Percentiles rank a stretch among this genome's conserved stretches.
Conservation (phyloP, 2,888 invertebrate species). For the Ctenicera cuprea region DNA sequence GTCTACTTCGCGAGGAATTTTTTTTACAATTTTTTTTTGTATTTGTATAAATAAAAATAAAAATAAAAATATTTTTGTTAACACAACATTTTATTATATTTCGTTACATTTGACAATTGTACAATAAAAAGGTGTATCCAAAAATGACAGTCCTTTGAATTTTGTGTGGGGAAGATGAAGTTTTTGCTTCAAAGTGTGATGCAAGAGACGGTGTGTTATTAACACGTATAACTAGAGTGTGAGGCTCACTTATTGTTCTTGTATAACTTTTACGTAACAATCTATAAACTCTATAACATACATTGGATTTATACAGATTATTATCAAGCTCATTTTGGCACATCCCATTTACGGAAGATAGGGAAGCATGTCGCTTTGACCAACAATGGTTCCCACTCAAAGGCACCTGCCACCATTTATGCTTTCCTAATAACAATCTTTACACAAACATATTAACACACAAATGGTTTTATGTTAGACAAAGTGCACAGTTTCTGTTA, state of each 20-base stretch:
- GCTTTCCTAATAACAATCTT: constrained; percentile 48
- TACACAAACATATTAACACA: constrained; percentile 41
- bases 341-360: constrained; percentile 68
- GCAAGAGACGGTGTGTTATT: constrained; percentile 54
- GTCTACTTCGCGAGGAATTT: no score
- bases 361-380: constrained; percentile 59
- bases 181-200: constrained; percentile 55
- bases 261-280: constrained; percentile 69
- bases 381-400: constrained; percentile 63
- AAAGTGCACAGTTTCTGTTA: constrained; percentile 5
- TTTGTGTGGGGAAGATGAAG: constrained; percentile 61
- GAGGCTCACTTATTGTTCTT: constrained; percentile 62
- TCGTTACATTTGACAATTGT: constrained; percentile 69
- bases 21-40: no score
- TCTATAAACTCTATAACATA: constrained; percentile 72
- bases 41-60: no score
- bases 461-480: constrained; percentile 1
- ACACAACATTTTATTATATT: constrained; percentile 56
- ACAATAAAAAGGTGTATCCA: constrained; percentile 70
- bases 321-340: constrained; percentile 68
- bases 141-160: constrained; percentile 67
- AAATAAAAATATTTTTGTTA: constrained; percentile 32
- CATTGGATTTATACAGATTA: constrained; percentile 64
- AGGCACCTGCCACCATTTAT: constrained; percentile 67
- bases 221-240: constrained; percentile 63